Evolutionary conservation across 2,113 vertebrate species (phyloP), one percentile per base, ranked within the genome.

Genomic region (Lucifuga dentata): DNA sequence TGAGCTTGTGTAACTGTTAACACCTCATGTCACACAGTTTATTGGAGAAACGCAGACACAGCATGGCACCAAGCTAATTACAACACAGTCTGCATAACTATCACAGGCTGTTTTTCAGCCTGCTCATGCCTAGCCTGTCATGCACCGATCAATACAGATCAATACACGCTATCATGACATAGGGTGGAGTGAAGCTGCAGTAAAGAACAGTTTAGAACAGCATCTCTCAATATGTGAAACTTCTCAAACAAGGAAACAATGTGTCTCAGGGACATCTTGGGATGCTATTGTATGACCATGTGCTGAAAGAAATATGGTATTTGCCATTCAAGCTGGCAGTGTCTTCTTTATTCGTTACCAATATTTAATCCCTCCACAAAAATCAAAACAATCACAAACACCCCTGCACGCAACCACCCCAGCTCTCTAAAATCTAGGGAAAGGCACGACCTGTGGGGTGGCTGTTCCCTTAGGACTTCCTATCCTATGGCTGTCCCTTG

Each of bases 21-120:
- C 16, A 64, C 43, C 64, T 81, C 38, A 63, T 64, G 49, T 81
- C 53, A 21, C 44, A 39, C n/a, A 58, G 19, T 71, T 66, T 68
- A 80, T 64, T 58, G 73, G 45, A 76, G 20, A 74, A 63, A 60
- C 10, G 23, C 23, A 49, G 46, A 12, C 19, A 2, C 46, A 49
- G 46, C 13, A 8, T 63, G 63, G 66, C 67, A 75, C 41, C 38
- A n/a, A 38, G 56, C 48, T 83, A 76, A 85, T 87, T 83, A 81
- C 59, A 59, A 20, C 29, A 46, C 53, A 21, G 77, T 72, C 66
- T 77, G 48, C 52, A 55, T 49, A 45, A 68, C 78, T 71, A 59
- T 61, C 46, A 49, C 24, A 3, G 46, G 39, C 48, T 73, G 76
- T 79, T 78, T 80, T 69, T 69, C 59, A 80, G 44, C 43, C 39